phyloP scores from a whole-genome alignment of 2,113 vertebrate species.

The Eurypyga helias region DNA sequence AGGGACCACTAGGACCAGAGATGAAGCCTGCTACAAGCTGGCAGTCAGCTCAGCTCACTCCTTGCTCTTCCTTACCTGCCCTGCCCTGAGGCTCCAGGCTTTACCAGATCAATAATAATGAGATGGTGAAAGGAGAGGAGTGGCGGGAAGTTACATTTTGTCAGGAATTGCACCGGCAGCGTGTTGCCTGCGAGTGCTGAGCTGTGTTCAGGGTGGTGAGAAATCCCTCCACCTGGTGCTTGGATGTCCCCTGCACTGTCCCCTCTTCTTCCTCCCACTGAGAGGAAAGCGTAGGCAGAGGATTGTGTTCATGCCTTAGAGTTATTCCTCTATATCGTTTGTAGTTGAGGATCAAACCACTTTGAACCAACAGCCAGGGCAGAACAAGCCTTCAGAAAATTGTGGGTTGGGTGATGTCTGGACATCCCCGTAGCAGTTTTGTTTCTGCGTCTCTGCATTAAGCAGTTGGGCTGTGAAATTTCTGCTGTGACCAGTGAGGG shows the following conservation, averaged over 20 bases:
- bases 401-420: not conserved
- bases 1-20: constrained; percentile 69
- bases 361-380: not conserved
- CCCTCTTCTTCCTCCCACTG: not conserved
- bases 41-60: not conserved
- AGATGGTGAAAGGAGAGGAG: not conserved
- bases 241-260: fast-evolving
- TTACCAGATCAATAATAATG: not conserved
- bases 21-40: not conserved
- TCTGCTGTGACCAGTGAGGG: not conserved
- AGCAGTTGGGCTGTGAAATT: not conserved
- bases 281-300: not conserved
- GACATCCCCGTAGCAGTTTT: not conserved
- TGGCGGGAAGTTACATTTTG: not conserved
- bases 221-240: not conserved
- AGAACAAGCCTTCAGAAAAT: not conserved
- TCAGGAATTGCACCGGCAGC: not conserved
- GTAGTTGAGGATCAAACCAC: not conserved
- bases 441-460: not conserved
- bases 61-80: not conserved
- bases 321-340: not conserved
- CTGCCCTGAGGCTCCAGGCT: not conserved
- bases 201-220: not conserved
- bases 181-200: not conserved
- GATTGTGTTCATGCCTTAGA: not conserved